Evolutionary conservation across 1,140 invertebrate genomes (phyloP), one percentile per base, ranked within the genome.

Genomic region (Antheraea pernyi): DNA sequence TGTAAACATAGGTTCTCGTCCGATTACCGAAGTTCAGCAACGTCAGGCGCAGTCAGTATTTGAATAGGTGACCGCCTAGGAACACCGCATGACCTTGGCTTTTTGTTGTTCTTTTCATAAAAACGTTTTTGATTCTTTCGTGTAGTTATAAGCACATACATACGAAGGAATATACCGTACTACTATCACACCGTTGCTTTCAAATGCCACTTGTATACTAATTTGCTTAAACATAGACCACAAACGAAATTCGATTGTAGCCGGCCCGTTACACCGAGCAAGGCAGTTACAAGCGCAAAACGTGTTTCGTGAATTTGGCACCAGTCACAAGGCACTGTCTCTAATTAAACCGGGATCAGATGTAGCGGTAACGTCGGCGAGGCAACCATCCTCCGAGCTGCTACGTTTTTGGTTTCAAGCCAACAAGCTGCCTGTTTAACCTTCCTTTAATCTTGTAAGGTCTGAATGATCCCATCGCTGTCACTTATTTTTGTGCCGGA

Each of bases 341-440:
- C 76, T 85, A 82, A 84, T 83, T 83, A 83, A 83, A 82, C 77
- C 59, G 72, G 81, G 79, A 83, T 84, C 81, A 81, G 78, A 80
- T 80, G 82, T 77, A 75, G 77, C 78, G 74, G 71, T 73, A 74
- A 66, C 72, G 67, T 76, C 74, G 75, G 72, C 75, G 73, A 71
- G 69, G 67, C 69, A 65, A n/a, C 64, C 68, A 13, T 53, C 16
- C 69, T 71, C 66, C 46, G 70, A 73, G 68, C 71, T 73, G 69
- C 77, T 73, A 77, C 73, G 75, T 75, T 84, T 81, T 85, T 88
- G 86, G 84, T 86, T 78, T 70, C 67, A 71, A 76, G 83, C 86
- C 86, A 88, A 86, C 76, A 80, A 76, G 72, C 66, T 82, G 74
- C 77, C 78, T 79, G 71, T 77, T 78, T 67, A 48, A 65, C 64